phyloP scores from a whole-genome alignment of 2,113 vertebrate genomes.

The Protomyctophum bolini region DNA sequence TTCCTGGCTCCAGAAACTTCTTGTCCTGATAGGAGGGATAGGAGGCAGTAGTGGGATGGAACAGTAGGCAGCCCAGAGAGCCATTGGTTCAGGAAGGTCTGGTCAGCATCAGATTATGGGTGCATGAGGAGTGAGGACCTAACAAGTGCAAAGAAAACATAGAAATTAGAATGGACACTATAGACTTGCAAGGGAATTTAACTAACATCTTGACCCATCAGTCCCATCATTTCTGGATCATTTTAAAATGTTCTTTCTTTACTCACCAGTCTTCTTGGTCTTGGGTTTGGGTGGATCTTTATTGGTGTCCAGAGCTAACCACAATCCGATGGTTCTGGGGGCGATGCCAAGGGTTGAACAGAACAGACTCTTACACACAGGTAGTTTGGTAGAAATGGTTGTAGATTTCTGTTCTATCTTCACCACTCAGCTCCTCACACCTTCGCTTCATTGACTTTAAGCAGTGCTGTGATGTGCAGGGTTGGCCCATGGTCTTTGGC shows the following conservation, averaged over 20 bases:
- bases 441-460: slow-evolving; percentile 8
- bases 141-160: no score
- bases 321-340: slow-evolving; percentile 12
- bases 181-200: no score
- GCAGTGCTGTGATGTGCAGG: slow-evolving; percentile 24
- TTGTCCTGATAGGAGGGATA: slow-evolving; percentile 13
- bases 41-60: slow-evolving; percentile 8
- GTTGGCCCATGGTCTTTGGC: slow-evolving; percentile 10
- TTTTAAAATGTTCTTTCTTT: no score
- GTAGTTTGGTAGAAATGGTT: slow-evolving; percentile 12
- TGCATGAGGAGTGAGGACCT: no score
- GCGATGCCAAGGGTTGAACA: slow-evolving; percentile 22
- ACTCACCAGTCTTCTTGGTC: slow-evolving; percentile 22
- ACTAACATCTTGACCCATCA: no score
- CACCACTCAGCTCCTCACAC: slow-evolving; percentile 12
- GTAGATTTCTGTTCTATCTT: slow-evolving; percentile 9
- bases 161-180: no score
- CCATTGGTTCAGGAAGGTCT: slow-evolving; percentile 12
- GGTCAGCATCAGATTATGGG: no score
- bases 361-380: slow-evolving; percentile 18
- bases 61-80: slow-evolving; percentile 8
- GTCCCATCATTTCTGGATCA: no score
- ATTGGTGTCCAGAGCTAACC: slow-evolving; percentile 6
- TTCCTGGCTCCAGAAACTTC: slow-evolving; percentile 11
- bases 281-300: slow-evolving; percentile 11